Base-by-base conservation (phyloP, 2,113 vertebrate species). In the Prionailurus viverrinus region DNA sequence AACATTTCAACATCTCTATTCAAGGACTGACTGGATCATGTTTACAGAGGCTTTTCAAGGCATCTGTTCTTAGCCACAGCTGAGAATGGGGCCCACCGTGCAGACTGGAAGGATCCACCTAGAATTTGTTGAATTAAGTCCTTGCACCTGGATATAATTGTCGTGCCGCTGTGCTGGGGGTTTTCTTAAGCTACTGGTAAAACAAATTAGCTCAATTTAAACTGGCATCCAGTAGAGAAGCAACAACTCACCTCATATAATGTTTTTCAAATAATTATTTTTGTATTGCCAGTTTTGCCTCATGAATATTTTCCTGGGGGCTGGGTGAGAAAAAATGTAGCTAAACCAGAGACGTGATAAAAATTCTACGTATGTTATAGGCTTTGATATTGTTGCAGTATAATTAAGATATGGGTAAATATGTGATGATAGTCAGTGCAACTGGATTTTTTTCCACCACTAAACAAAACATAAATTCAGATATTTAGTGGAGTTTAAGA, bases 71-170 rank as follows among this genome's bases (percentile, higher is more conserved):
- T 98, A 98, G 98, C 99, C 99, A 99, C 99, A 99, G 98, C 99
- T 99, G 99, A 99, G 98, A 99, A 98, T 97, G 97, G 96, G 98
- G 97, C 97, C 98, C 98, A 98, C 96, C 92, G 94, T 98, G 99
- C 98, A 97, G 98, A 99, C 98, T 99, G 99, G 99, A 99, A 99
- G 97, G 98, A 99, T 99, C 99, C 99, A 99, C 99, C 99, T 99
- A 99, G 99, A 99, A 99, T 99, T 99, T 99, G 99, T 99, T 99
- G 99, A 99, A 99, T 99, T 99, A 99, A 99, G 99, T 99, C 99
- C 99, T 99, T 99, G 99, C 99, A 99, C 99, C 99, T 99, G 99
- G 99, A 99, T 99, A 98, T 99, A 99, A 99, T 99, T 99, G 99
- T 99, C 98, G 98, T 98, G 99, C 99, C 91, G 99, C 99, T 99